phyloP scores from a whole-genome alignment of 2,888 invertebrate species.

The Endotricha flammealis region DNA sequence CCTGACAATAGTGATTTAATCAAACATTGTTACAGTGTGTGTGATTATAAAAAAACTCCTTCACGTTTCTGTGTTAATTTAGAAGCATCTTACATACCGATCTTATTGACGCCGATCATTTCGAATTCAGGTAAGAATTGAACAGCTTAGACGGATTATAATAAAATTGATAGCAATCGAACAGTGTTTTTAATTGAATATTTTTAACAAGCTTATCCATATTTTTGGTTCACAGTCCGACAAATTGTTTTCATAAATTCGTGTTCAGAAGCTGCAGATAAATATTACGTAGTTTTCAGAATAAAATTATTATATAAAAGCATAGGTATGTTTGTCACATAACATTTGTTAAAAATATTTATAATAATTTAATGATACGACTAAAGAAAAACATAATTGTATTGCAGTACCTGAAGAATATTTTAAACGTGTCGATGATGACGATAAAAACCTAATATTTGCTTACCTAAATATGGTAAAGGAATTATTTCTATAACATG shows the following conservation, averaged over 20 bases:
- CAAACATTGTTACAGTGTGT: conserved; percentile 35
- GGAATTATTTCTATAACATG: no score
- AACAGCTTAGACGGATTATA: conserved; percentile 17
- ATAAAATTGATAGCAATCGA: conserved; percentile 3
- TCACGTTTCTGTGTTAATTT: conserved; percentile 39
- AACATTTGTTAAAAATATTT: no score
- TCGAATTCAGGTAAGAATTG: conserved; percentile 51
- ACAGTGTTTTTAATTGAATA: background rate
- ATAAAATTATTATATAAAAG: no score
- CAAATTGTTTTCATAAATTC: background rate
- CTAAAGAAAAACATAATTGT: no score
- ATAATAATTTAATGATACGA: no score
- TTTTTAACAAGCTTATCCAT: background rate
- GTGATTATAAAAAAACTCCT: conserved; percentile 37
- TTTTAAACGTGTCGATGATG: no score
- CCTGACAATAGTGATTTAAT: conserved; percentile 31
- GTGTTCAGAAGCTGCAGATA: background rate
- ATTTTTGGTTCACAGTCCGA: background rate
- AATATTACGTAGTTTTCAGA: no score
- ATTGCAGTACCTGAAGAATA: no score
- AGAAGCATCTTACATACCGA: conserved; percentile 36
- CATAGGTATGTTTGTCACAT: no score
- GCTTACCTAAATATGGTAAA: no score
- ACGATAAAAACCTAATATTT: no score
- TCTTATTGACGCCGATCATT: conserved; percentile 49